These are phyloP conservation scores for Hypselothyrea guttata DNA, from an alignment of 2,888 invertebrate genomes.

Conservation along the genomic window DNA sequence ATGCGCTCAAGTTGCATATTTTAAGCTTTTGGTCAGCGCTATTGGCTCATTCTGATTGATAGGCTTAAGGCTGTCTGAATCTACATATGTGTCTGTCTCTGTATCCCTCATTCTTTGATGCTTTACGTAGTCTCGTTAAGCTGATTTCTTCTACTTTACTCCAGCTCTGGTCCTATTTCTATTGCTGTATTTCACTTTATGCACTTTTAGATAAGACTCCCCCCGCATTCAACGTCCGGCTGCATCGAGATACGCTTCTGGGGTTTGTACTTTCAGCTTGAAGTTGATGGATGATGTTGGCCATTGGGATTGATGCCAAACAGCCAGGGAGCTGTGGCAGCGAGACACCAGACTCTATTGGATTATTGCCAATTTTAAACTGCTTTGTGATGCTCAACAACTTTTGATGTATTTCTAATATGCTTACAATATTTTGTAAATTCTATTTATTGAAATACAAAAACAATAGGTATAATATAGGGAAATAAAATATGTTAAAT, in stretches of 20 bases:
- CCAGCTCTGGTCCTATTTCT: constrained; percentile 42
- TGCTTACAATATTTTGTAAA: constrained; percentile 17
- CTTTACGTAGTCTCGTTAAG: constrained; percentile 49
- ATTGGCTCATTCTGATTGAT: constrained; percentile 66
- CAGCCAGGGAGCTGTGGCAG: background rate
- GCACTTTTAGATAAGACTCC: constrained; percentile 44
- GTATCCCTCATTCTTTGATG: background rate
- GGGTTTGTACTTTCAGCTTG: constrained; percentile 20
- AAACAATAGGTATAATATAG: no score
- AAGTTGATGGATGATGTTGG: constrained; percentile 59
- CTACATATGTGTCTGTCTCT: background rate
- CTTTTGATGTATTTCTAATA: constrained; percentile 29
- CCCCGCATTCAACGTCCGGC: constrained; percentile 11
- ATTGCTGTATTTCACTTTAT: no score
- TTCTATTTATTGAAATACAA: no score
- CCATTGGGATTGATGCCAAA: constrained; percentile 10
- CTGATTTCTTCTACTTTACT: constrained; percentile 35
- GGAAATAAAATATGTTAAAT: no score
- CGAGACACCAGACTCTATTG: background rate
- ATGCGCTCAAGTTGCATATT: constrained; percentile 60
- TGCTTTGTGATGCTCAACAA: constrained; percentile 20
- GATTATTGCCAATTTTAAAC: constrained; percentile 26
- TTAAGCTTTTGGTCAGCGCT: constrained; percentile 56
- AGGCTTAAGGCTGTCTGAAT: constrained; percentile 48
- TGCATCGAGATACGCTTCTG: constrained; percentile 41